Conservation (phyloP, 1,140 invertebrate genomes). For the Drosophila azteca region DNA sequence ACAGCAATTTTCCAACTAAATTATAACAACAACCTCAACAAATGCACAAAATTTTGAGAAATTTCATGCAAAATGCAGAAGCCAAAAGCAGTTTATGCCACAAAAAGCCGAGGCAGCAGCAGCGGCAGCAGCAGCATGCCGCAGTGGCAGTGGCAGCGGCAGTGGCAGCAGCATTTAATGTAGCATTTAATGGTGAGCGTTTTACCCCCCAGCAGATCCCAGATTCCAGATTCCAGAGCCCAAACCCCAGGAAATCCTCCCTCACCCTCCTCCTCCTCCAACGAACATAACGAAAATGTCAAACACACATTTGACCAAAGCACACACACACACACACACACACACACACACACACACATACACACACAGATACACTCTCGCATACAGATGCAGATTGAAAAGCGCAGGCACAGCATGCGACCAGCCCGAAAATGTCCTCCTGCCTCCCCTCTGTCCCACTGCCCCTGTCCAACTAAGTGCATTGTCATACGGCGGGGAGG, state of each 20-base stretch:
- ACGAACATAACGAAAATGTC: slow-evolving; percentile 77
- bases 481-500: slow-evolving; percentile 2
- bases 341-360: too few relatives aligned
- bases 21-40: slow-evolving; percentile 78
- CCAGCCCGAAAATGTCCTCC: slow-evolving; percentile 8
- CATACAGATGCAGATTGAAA: slow-evolving; percentile 15
- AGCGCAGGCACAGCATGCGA: slow-evolving; percentile 38
- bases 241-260: not conserved
- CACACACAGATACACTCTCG: too few relatives aligned
- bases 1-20: slow-evolving; percentile 75
- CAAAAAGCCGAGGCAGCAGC: slow-evolving; percentile 23
- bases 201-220: slow-evolving; percentile 9
- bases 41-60: slow-evolving; percentile 74
- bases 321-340: not conserved
- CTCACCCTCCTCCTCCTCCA: not conserved
- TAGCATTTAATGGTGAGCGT: slow-evolving; percentile 74
- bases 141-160: not conserved
- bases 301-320: slow-evolving; percentile 76
- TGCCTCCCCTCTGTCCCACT: too few relatives aligned
- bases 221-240: not conserved
- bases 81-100: slow-evolving; percentile 55
- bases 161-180: slow-evolving; percentile 36
- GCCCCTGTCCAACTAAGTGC: slow-evolving; percentile 8
- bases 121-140: slow-evolving; percentile 42
- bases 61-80: slow-evolving; percentile 77